Evolutionary conservation across 2,797 vertebrate species (phyloP), one percentile per base, ranked within the genome.

Genomic region (Catharus ustulatus): DNA sequence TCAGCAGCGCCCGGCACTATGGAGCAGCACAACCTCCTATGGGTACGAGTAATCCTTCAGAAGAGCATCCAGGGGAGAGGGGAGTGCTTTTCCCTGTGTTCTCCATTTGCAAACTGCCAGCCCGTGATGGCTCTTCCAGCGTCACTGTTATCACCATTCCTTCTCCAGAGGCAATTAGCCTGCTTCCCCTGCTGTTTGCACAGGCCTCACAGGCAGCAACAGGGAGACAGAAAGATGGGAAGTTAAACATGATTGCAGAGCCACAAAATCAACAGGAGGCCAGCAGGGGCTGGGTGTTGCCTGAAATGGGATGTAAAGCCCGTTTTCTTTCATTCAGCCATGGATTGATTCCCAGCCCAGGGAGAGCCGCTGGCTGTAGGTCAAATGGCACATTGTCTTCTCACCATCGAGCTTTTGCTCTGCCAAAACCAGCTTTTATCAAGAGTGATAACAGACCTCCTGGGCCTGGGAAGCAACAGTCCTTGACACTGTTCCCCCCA

Each of bases 101-200:
- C 78, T 89, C 68, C 12, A 3, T 82, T 84, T 76, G 84, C 63
- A 34, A 87, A 84, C 83, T 1, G 0, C 8, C 0, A 1, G 55
- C 36, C 51, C 71, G 61, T 26, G 84, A 84, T 13, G 51, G 84
- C 57, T 92, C 55, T 84, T 76, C 68, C 74, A 84, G 64, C 1
- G 0, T 32, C 29, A 19, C 58, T 87, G 87, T 93, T 94, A 93
- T 76, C 91, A 48, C 68, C 6, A 0, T 36, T 52, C 38, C 48
- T 76, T 55, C 90, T 92, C 63, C 92, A 91, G 81, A 87, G 72
- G 63, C 91, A 94, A 95, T 95, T 93, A 94, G 81, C 71, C 75
- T 1, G 4, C 61, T 94, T 89, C 89, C 59, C 87, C 95, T 1
- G 19, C 91, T 90, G 87, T 79, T 94, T 91, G 87, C 93, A 80